Percentiles rank a stretch among this genome's conserved stretches.
Conservation (phyloP, 2,113 vertebrate genomes). For the Athene cunicularia region DNA sequence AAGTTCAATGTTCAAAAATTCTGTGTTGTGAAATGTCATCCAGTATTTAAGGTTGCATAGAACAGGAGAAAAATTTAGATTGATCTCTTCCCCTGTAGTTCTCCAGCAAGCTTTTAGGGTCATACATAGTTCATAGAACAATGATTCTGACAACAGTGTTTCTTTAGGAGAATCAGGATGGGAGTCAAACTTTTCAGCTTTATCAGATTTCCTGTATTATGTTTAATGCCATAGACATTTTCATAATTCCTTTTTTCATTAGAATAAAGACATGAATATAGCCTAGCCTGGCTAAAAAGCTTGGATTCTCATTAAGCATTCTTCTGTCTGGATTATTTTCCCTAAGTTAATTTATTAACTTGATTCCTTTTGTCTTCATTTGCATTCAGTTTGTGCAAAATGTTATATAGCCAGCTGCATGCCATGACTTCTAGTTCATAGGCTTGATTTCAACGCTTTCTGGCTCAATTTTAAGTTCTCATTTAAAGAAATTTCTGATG, state of each 20-base stretch:
- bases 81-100: neutral
- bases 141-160: neutral
- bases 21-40: neutral
- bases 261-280: neutral
- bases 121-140: neutral
- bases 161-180: neutral
- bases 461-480: neutral
- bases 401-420: neutral
- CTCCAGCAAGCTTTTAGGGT: neutral
- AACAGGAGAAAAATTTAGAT: conserved; percentile 17
- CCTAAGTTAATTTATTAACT: neutral
- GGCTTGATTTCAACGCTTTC: neutral
- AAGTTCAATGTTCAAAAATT: neutral
- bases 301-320: conserved; percentile 10
- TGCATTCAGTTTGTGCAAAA: neutral
- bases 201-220: neutral
- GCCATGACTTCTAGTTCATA: neutral
- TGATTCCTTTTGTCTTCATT: neutral
- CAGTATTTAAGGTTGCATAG: neutral
- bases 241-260: conserved; percentile 5
- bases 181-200: neutral
- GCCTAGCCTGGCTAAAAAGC: neutral
- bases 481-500: neutral
- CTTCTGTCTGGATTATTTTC: neutral
- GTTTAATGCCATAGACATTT: neutral